Conservation (phyloP, 35 echinoderm and acorn worm genomes). For the Lytechinus variegatus region DNA sequence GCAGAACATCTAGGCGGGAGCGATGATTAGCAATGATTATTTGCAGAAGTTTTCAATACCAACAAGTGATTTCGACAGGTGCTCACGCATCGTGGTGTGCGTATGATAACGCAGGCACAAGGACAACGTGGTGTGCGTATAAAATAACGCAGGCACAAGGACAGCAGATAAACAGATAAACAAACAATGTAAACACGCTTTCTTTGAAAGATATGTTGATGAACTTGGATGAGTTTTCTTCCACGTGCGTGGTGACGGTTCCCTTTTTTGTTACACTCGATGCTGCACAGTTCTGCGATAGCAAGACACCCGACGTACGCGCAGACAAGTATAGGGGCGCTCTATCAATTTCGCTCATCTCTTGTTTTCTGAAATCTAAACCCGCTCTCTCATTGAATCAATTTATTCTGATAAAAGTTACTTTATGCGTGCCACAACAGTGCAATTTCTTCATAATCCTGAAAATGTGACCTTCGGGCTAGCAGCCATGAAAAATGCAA, state of each 20-base stretch:
- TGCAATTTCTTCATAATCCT: background rate
- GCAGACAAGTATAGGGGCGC: background rate
- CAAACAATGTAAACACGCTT: background rate
- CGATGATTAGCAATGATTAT: background rate
- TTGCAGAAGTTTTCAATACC: background rate
- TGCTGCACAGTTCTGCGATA: background rate
- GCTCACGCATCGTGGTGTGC: background rate
- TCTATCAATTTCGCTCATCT: background rate
- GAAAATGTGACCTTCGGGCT: background rate
- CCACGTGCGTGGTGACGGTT: background rate
- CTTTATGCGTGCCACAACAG: background rate
- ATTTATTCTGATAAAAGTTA: background rate
- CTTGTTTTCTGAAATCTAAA: background rate
- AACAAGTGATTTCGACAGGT: background rate
- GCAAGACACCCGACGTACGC: background rate
- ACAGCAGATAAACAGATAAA: background rate
- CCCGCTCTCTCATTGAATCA: background rate
- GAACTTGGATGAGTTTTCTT: background rate
- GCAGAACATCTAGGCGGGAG: background rate
- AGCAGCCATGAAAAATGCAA: too few species aligned
- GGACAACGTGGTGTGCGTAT: background rate
- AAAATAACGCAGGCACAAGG: background rate
- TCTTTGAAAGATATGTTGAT: background rate
- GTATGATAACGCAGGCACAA: background rate
- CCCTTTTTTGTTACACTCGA: background rate